Conservation (phyloP, 2,113 vertebrate species). For the Enhydra lutris region DNA sequence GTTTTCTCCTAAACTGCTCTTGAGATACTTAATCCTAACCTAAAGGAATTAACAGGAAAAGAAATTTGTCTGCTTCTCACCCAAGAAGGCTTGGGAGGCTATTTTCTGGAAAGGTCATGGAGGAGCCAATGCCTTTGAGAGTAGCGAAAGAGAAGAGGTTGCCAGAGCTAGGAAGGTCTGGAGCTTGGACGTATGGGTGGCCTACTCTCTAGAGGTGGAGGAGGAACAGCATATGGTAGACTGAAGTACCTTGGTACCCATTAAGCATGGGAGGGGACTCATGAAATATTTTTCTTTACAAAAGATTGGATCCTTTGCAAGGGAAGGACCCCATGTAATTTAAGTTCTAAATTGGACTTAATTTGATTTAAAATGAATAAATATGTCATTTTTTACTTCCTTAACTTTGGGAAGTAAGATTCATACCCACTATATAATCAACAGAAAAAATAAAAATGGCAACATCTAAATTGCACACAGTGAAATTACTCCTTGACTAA, state of each 20-base stretch:
- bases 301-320: not conserved
- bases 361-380: conserved; percentile 12
- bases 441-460: not conserved
- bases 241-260: not conserved
- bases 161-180: not conserved
- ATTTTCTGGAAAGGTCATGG: not conserved
- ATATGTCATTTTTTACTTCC: not conserved
- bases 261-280: not conserved
- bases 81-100: not conserved
- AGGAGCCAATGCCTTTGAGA: not conserved
- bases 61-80: not conserved
- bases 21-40: not conserved
- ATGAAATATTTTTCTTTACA: not conserved
- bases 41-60: not conserved
- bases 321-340: not conserved
- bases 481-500: conserved; percentile 26
- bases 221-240: too few species aligned
- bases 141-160: not conserved
- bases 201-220: not conserved
- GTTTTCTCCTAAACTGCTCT: not conserved
- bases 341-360: not conserved
- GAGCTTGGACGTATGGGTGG: not conserved
- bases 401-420: not conserved
- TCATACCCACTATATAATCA: not conserved
- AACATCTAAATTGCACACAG: not conserved